Evolutionary conservation across 1,140 invertebrate genomes (phyloP), one percentile per base, ranked within the genome.

Genomic region (Lordiphosa collinella): DNA sequence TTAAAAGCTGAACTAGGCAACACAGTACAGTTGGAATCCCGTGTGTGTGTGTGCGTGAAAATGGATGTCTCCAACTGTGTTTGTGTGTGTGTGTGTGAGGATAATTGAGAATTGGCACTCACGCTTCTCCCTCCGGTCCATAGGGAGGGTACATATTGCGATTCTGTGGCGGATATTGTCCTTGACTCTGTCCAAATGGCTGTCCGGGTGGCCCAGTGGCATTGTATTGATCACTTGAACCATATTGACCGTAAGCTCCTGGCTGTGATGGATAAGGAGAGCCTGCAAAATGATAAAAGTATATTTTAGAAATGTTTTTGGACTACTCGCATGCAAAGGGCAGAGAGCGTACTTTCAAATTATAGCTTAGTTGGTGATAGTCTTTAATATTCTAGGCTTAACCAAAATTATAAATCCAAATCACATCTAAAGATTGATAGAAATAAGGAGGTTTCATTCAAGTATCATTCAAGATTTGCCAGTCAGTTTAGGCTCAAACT

Each of bases 111-210:
- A 75, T 71, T 74, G 52, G 59, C 66, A 89, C 87, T 88, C 86
- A 89, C 89, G 87, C 66, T 88, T 87, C 72, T 86, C 74, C 62
- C 72, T 94, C 94, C 25, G 93, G 91, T 58, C 92, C 93, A 79
- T 95, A 96, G 64, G 94, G 92, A 85, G 93, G 93, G 89, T 94
- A 94, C 67, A 93, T 92, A 68, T 92, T 92, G 90, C 93, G 91
- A 88, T 92, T 92, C 60, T 92, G 92, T 50, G 92, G 92, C 72
- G 91, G 93, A 92, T 92, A 94, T 92, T 90, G 91, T 92, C 90
- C 91, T 90, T 74, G 91, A 91, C 85, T 90, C 59, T 92, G 90
- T 76, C 92, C 91, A 89, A 91, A 91, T 34, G 79, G 72, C 72
- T 91, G 90, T 36, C 90, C 89, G 38, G 90, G 89, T 41, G 90